Percentiles rank a stretch among this genome's conserved stretches.
These are phyloP conservation scores for Reticulitermes speratus DNA, from an alignment of 1,140 invertebrate genomes.

Conservation along the genomic window DNA sequence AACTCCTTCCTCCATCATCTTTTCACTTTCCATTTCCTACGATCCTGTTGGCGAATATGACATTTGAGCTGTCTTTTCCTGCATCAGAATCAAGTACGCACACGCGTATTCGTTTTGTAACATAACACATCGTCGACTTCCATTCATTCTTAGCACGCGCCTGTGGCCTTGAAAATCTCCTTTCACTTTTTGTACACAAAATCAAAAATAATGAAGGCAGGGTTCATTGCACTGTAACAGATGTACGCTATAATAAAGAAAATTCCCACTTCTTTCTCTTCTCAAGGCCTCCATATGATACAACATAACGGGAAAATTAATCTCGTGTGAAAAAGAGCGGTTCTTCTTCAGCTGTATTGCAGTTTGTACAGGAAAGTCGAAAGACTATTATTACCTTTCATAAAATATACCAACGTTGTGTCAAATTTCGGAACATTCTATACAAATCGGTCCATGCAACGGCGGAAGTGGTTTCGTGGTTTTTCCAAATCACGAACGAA, in stretches of 20 bases:
- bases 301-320: neutral
- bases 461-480: too few species aligned
- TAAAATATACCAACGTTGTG: too few species aligned
- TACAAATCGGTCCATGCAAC: too few species aligned
- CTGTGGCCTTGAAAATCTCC: constrained; percentile 10
- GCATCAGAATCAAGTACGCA: neutral
- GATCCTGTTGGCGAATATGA: neutral
- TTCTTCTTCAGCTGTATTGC: neutral
- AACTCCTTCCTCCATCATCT: neutral
- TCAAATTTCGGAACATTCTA: too few species aligned
- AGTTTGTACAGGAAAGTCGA: neutral
- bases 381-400: neutral
- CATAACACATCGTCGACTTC: neutral
- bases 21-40: neutral
- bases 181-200: neutral
- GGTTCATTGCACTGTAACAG: neutral
- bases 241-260: neutral
- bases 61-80: neutral
- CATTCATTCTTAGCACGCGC: neutral
- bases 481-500: too few species aligned
- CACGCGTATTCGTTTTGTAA: neutral
- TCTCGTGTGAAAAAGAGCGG: neutral
- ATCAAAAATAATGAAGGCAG: neutral
- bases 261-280: neutral
- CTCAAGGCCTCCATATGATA: neutral